Conservation (phyloP, 2,888 invertebrate species). For the Gandaritis pyraliata region DNA sequence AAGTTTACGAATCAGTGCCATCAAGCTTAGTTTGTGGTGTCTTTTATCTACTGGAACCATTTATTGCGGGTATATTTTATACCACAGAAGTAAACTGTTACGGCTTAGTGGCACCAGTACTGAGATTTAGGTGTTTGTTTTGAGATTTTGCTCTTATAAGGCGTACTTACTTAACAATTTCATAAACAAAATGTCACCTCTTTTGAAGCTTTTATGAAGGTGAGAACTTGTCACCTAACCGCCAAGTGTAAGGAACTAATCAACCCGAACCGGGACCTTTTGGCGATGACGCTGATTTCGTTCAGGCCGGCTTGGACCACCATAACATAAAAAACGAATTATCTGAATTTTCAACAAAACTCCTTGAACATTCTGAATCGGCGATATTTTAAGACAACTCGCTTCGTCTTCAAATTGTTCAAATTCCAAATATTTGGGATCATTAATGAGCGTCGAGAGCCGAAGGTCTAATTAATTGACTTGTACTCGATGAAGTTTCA, state of each 20-base stretch:
- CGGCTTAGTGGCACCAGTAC: background rate
- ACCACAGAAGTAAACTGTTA: background rate
- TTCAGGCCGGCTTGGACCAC: too few relatives aligned
- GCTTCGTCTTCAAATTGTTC: conserved; percentile 36
- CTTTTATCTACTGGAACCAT: conserved; percentile 5
- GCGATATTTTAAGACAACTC: conserved; percentile 18
- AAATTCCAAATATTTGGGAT: conserved; percentile 40
- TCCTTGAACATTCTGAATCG: conserved; percentile 8
- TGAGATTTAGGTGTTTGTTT: background rate
- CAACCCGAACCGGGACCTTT: too few relatives aligned
- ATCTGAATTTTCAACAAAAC: too few relatives aligned
- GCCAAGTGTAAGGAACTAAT: too few relatives aligned
- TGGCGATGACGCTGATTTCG: too few relatives aligned
- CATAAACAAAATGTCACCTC: too few relatives aligned
- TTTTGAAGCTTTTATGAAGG: too few relatives aligned
- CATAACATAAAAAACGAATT: too few relatives aligned
- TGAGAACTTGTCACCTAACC: too few relatives aligned
- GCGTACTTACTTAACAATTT: too few relatives aligned
- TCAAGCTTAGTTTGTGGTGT: background rate
- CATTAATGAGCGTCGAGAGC: conserved; percentile 37
- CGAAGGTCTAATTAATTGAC: conserved; percentile 44
- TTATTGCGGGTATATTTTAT: conserved; percentile 8
- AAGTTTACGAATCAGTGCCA: conserved; percentile 9
- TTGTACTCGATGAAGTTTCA: conserved; percentile 46
- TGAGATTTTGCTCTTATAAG: too few relatives aligned